Conservation (phyloP, 2,888 invertebrate species). For the Lasioglossum morio region DNA sequence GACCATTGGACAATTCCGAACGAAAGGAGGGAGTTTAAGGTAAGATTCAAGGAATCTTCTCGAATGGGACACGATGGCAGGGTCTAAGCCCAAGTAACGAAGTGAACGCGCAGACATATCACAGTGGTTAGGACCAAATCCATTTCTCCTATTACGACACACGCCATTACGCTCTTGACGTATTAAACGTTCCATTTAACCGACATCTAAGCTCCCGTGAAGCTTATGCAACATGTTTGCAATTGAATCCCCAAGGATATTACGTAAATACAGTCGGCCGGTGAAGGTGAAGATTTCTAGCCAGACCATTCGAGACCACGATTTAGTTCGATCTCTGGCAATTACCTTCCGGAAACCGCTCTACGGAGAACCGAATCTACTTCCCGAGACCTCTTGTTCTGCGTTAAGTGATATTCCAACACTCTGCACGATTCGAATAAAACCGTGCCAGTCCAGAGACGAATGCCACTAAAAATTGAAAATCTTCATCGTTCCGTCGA, state of each 20-base stretch:
- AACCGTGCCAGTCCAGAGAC: background rate
- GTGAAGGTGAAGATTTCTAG: slow-evolving; percentile 44
- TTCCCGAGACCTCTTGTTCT: background rate
- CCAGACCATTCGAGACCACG: background rate
- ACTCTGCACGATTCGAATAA: background rate
- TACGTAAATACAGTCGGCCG: slow-evolving; percentile 47
- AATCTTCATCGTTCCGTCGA: background rate
- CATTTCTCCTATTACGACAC: slow-evolving; percentile 79
- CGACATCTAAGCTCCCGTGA: slow-evolving; percentile 62
- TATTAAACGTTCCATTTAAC: slow-evolving; percentile 78
- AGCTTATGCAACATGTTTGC: slow-evolving; percentile 71
- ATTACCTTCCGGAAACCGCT: background rate
- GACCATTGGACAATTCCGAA: background rate
- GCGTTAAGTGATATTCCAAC: background rate
- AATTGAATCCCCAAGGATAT: slow-evolving; percentile 59
- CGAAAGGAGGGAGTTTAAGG: background rate
- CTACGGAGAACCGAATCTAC: background rate
- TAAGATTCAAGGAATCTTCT: background rate
- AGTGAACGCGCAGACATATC: slow-evolving; percentile 77
- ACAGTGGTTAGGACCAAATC: slow-evolving; percentile 76
- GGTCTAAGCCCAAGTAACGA: slow-evolving; percentile 78
- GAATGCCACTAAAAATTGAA: background rate
- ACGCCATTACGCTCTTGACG: slow-evolving; percentile 76
- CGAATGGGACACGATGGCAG: background rate
- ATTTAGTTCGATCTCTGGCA: slow-evolving; percentile 1